Percentiles rank a stretch among this genome's conserved stretches.
Evolutionary conservation across 2,113 vertebrate genomes (phyloP).

Genomic region (Pangasianodon hypophthalmus): DNA sequence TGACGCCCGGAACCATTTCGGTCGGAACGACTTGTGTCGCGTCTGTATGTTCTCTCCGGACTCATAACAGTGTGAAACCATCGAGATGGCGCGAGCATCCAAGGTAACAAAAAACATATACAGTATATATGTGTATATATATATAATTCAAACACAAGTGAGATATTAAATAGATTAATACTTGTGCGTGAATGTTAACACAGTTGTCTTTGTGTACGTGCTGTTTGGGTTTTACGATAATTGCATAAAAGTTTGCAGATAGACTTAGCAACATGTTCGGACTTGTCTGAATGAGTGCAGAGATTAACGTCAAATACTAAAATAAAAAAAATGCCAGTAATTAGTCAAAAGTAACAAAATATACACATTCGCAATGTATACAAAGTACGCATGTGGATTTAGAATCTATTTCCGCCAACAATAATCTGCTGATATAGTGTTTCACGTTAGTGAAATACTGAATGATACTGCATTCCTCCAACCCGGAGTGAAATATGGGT

Average conservation of each 20-base stretch:
- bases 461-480: neutral
- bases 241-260: neutral
- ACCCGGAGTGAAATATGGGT: neutral
- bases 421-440: neutral
- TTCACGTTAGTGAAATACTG: neutral
- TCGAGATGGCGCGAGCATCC: slow-evolving; percentile 63
- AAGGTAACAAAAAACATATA: slow-evolving; percentile 60
- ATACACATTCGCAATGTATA: neutral
- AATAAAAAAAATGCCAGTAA: neutral
- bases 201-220: neutral
- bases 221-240: neutral
- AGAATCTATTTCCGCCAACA: neutral
- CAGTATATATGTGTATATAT: no score
- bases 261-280: neutral
- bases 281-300: neutral
- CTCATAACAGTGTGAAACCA: slow-evolving; percentile 63
- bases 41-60: slow-evolving; percentile 61
- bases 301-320: neutral
- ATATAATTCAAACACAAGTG: neutral
- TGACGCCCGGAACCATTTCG: neutral
- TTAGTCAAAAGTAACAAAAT: neutral
- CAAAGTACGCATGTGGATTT: neutral
- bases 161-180: neutral
- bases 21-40: slow-evolving; percentile 29
- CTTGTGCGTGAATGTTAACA: neutral